Base-by-base conservation (phyloP, 1,140 invertebrate genomes). In the Philaenus spumarius region DNA sequence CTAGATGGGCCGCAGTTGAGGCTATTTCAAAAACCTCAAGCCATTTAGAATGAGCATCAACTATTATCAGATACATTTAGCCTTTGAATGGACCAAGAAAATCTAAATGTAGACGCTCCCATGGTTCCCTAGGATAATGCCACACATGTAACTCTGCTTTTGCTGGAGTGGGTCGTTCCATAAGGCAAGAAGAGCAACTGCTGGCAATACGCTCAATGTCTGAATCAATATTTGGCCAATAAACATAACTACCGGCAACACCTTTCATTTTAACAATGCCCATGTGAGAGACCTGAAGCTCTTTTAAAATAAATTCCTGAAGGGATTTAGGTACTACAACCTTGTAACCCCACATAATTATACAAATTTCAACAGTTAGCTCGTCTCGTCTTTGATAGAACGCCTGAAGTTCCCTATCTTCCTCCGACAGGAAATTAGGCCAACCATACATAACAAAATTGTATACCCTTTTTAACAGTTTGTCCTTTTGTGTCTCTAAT, bases 311-410 rank as follows among this genome's bases (percentile, higher is more conserved):
- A 3, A 15, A 17, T 42, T 26, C 20, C 43, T 23, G 43, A 12
- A 61, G 59, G 2, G 20, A 47, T 5, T 1, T 0, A 12, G 60
- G 62, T 15, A 64, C 50, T 2, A 64, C 24, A 2, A 64, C 34
- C 22, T 42, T 55, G 22, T 55, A 42, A 17, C 15, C 52, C 52
- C 52, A 55, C 52, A 40, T 55, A 4, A 55, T 3, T 12, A 37
- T 9, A n/a, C 34, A 30, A 14, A 39, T 30, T 40, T 55, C 52
- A 39, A 55, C 22, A 40, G 20, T 3, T 55, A 55, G 23, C 22
- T 62, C 60, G 23, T 45, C n/a, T n/a, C n/a, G n/a, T n/a, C n/a
- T n/a, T n/a, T 17, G n/a, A 23, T 26, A 47, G 55, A 26, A 60
- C 22, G 20, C 7, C 30, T 14, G 0, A 22, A 55, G 19, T 19